phyloP scores from a whole-genome alignment of 2,888 invertebrate genomes.

The Lycocerus yunnanus region DNA sequence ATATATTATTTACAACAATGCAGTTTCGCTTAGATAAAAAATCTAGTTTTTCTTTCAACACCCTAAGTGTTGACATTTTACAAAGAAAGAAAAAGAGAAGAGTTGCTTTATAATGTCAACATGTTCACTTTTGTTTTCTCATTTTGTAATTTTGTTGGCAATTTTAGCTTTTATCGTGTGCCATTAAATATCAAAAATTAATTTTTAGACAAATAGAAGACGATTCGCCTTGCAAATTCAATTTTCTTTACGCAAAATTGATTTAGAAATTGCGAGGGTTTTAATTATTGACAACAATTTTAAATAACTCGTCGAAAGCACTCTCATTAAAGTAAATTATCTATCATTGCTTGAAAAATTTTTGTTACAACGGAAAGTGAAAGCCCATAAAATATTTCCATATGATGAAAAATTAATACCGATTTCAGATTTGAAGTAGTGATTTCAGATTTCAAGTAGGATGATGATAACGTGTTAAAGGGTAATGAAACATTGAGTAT shows the following conservation, averaged over 20 bases:
- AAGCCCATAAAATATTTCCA: not conserved
- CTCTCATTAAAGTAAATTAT: not conserved
- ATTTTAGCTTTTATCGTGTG: not conserved
- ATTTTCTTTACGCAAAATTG: not conserved
- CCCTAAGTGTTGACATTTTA: not conserved
- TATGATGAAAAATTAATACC: not conserved
- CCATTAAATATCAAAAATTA: not conserved
- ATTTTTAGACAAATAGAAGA: not conserved
- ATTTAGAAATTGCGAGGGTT: not conserved
- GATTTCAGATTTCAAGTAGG: no score
- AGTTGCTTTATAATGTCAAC: not conserved
- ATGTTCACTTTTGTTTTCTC: not conserved
- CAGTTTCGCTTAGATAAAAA: not conserved
- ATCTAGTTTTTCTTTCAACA: not conserved
- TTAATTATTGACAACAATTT: not conserved
- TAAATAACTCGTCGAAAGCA: not conserved
- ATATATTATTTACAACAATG: not conserved
- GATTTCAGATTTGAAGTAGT: no score
- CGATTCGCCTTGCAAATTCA: not conserved
- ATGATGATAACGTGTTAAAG: not conserved
- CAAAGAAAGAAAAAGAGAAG: not conserved
- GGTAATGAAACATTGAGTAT: not conserved
- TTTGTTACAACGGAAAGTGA: not conserved
- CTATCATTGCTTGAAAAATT: not conserved
- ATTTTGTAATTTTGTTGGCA: not conserved